phyloP scores from a whole-genome alignment of 2,113 vertebrate genomes.

The Psammodynastes pulverulentus region DNA sequence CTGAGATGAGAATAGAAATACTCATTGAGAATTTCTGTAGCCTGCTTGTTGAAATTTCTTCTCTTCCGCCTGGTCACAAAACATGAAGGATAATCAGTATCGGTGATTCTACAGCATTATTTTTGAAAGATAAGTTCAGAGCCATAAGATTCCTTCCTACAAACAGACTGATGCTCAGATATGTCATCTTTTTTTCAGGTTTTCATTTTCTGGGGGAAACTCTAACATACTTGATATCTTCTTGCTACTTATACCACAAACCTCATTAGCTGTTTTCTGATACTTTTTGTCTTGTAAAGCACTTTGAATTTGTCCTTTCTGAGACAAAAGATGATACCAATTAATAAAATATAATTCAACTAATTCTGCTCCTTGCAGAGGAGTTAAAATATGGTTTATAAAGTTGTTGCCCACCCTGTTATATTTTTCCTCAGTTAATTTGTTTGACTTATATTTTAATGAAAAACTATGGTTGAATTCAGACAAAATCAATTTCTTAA shows the following conservation, averaged over 20 bases:
- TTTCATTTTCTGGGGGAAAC: slow-evolving; percentile 6
- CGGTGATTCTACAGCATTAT: not conserved
- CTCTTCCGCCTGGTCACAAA: slow-evolving; percentile 85
- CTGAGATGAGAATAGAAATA: slow-evolving; percentile 99
- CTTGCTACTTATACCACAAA: not conserved
- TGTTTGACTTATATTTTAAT: not conserved
- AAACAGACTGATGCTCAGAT: not conserved
- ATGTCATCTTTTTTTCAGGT: not conserved
- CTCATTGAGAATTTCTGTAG: slow-evolving; percentile 98
- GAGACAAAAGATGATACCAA: not conserved
- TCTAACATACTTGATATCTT: not conserved
- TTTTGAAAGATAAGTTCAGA: not conserved
- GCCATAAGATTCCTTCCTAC: not conserved
- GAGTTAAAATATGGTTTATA: not conserved
- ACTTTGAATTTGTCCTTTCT: not conserved
- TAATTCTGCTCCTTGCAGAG: not conserved
- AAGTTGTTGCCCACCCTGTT: not conserved
- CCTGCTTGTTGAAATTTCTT: slow-evolving; percentile 99
- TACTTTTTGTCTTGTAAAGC: not conserved
- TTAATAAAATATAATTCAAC: not conserved
- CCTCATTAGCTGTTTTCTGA: not conserved
- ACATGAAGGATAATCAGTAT: slow-evolving; percentile 48
- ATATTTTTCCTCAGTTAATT: not conserved
- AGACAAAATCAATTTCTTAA: not conserved
- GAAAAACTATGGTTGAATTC: not conserved